These are phyloP conservation scores for Conistra vaccinii DNA, from an alignment of 2,888 invertebrate genomes.

Conservation along the genomic window DNA sequence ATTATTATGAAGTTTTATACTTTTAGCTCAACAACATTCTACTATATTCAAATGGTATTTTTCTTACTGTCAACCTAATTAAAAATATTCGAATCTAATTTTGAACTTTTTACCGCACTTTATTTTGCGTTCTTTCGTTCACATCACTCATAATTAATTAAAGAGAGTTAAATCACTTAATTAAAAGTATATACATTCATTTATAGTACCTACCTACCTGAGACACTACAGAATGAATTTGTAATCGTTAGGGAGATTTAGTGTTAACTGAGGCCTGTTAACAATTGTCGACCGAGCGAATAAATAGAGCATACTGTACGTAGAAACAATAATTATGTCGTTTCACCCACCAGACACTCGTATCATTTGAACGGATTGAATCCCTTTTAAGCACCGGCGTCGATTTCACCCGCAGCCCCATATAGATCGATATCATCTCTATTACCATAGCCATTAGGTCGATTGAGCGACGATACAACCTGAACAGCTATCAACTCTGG, in stretches of 20 bases:
- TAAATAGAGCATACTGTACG: constrained; percentile 71
- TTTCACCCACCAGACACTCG: constrained; percentile 79
- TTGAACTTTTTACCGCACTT: background rate
- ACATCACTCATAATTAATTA: background rate
- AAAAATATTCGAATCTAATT: background rate
- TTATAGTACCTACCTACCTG: background rate
- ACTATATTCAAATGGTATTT: background rate
- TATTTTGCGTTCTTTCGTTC: background rate
- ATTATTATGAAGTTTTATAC: background rate
- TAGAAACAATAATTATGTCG: constrained; percentile 76
- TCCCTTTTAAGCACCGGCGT: constrained; percentile 83
- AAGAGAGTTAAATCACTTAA: background rate
- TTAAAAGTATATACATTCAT: background rate
- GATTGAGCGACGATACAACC: constrained; percentile 73
- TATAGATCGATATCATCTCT: constrained; percentile 80
- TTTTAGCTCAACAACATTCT: background rate
- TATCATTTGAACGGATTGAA: constrained; percentile 83
- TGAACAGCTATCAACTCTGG: constrained; percentile 70
- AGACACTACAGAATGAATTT: constrained; percentile 28
- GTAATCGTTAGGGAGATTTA: constrained; percentile 49
- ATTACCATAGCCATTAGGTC: constrained; percentile 80
- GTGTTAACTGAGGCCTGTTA: constrained; percentile 28
- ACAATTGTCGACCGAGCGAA: constrained; percentile 68
- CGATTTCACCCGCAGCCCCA: constrained; percentile 76
- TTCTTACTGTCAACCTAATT: background rate